Conservation (phyloP, 2,797 vertebrate genomes). For the Enteromius mattozi region DNA sequence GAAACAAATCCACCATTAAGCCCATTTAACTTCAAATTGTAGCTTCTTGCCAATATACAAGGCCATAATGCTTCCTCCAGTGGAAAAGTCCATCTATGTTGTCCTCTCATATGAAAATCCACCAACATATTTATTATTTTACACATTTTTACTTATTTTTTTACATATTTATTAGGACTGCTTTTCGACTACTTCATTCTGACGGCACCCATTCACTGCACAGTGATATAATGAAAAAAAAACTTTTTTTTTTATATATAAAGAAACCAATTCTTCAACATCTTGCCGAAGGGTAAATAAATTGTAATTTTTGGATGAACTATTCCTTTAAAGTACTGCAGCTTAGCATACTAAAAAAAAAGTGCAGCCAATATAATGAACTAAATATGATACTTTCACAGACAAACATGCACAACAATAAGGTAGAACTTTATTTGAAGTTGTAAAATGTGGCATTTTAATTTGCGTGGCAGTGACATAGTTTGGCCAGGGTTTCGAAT, state of each 20-base stretch:
- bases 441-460: slow-evolving; percentile 5
- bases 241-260: not conserved
- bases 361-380: not conserved
- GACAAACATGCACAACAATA: not conserved
- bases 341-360: not conserved
- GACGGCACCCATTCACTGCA: not conserved
- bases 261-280: not conserved
- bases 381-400: not conserved
- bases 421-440: not conserved
- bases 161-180: not conserved
- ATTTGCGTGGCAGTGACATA: slow-evolving; percentile 37
- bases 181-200: not conserved
- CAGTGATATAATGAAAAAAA: not conserved
- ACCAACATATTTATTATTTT: too few relatives aligned
- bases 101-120: not conserved
- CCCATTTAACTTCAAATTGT: not conserved
- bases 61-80: not conserved
- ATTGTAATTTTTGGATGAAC: not conserved
- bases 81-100: not conserved
- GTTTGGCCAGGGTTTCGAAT: slow-evolving; percentile 51
- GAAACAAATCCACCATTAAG: not conserved
- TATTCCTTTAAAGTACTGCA: not conserved
- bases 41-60: not conserved
- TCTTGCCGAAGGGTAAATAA: not conserved
- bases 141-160: too few relatives aligned